These are phyloP conservation scores for Rhaphigaster nebulosa DNA, from an alignment of 2,888 invertebrate species.

Conservation along the genomic window DNA sequence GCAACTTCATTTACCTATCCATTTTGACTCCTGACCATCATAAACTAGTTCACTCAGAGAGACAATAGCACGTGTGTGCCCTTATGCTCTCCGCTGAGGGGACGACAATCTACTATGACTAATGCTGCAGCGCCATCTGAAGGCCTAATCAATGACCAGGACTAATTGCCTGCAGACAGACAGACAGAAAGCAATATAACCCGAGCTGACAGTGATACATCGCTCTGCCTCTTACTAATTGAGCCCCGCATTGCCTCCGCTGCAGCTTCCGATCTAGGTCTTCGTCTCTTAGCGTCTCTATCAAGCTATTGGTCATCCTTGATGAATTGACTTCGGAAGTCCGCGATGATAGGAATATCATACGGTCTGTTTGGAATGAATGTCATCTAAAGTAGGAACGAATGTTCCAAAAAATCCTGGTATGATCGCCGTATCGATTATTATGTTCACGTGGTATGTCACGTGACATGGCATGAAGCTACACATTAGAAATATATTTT, in stretches of 20 bases:
- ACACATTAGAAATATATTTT: no score
- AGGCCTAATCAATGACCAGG: constrained; percentile 41
- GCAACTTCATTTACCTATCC: no score
- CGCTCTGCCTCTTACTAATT: not conserved
- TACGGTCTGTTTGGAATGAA: not conserved
- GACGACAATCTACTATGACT: constrained; percentile 23
- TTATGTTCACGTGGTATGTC: no score
- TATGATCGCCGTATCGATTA: no score
- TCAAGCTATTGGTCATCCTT: not conserved
- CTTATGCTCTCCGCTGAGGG: not conserved
- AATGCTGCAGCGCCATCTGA: not conserved
- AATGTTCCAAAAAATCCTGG: not conserved
- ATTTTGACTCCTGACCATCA: no score
- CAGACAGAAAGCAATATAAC: constrained; percentile 37
- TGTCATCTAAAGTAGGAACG: not conserved
- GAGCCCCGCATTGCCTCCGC: not conserved
- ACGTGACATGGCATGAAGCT: no score
- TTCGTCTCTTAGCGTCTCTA: not conserved
- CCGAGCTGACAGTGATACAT: constrained; percentile 50
- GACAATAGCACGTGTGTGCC: constrained; percentile 9
- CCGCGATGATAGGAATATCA: not conserved
- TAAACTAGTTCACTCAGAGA: no score
- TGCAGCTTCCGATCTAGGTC: not conserved
- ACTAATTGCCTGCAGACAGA: constrained; percentile 35
- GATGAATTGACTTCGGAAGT: not conserved